Evolutionary conservation across 2,888 invertebrate species (phyloP).

Genomic region (Meandrusa payeni): DNA sequence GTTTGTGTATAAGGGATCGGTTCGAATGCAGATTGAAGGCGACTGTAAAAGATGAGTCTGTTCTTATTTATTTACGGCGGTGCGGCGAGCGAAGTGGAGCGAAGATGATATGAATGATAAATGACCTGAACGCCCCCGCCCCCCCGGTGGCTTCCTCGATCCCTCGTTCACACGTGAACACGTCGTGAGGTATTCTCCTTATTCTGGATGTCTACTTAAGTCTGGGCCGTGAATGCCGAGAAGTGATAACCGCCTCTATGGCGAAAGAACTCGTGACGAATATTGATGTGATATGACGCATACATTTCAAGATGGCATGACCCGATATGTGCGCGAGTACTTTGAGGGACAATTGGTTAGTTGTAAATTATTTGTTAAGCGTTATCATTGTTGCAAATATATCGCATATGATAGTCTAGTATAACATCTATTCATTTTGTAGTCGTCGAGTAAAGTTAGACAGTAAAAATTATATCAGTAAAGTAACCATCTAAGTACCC

Average conservation of each 20-base stretch:
- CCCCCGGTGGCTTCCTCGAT: conserved; percentile 35
- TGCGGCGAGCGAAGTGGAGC: conserved; percentile 81
- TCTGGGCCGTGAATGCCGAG: conserved; percentile 55
- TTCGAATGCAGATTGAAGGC: conserved; percentile 42
- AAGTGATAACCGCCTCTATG: conserved; percentile 62
- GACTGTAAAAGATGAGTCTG: conserved; percentile 80
- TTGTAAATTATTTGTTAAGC: neutral
- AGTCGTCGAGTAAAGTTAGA: too few relatives aligned
- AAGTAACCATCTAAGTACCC: too few relatives aligned
- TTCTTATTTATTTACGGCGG: conserved; percentile 81
- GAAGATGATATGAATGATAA: conserved; percentile 82
- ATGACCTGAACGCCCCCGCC: conserved; percentile 66
- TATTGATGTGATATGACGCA: conserved; percentile 45
- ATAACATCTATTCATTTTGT: too few relatives aligned
- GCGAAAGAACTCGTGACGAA: conserved; percentile 56
- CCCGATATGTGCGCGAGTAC: neutral
- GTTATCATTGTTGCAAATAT: neutral
- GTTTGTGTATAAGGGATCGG: conserved; percentile 33
- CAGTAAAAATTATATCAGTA: too few relatives aligned
- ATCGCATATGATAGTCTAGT: too few relatives aligned
- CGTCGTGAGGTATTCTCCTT: conserved; percentile 61
- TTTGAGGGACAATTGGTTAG: conserved; percentile 19
- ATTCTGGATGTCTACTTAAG: conserved; percentile 62
- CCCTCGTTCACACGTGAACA: conserved; percentile 72
- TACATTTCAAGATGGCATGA: conserved; percentile 14